These are phyloP conservation scores for Drosophila ficusphila DNA, from an alignment of 1,140 invertebrate genomes.

Conservation along the genomic window DNA sequence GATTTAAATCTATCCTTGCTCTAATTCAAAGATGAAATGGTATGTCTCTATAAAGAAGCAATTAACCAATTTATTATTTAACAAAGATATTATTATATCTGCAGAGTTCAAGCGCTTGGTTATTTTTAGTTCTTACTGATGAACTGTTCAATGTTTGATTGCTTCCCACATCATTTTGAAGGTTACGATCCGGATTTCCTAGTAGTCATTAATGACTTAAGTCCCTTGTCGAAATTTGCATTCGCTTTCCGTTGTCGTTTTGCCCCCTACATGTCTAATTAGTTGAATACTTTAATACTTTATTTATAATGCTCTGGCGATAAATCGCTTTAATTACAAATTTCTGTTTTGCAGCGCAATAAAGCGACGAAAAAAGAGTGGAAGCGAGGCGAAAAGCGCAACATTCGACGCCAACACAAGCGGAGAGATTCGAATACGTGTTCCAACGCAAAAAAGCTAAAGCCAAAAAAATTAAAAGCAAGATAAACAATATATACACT, in stretches of 20 bases:
- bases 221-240: constrained; percentile 11
- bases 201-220: constrained; percentile 10
- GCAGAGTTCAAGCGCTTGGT: no score
- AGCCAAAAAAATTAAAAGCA: constrained; percentile 22
- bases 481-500: constrained; percentile 52
- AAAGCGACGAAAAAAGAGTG: constrained; percentile 25
- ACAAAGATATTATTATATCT: no score
- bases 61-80: no score
- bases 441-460: constrained; percentile 30
- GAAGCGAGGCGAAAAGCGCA: constrained; percentile 33
- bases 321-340: constrained; percentile 43
- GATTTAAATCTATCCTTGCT: no score
- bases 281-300: constrained; percentile 6
- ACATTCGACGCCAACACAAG: constrained; percentile 44
- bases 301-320: constrained; percentile 27
- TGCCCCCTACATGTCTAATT: constrained; percentile 25
- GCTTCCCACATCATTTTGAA: neutral
- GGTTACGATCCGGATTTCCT: constrained; percentile 12
- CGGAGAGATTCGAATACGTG: constrained; percentile 53
- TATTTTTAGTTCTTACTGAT: neutral
- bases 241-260: constrained; percentile 5
- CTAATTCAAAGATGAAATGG: no score
- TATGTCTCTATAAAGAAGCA: no score
- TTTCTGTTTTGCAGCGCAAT: constrained; percentile 58
- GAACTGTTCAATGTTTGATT: neutral